These are phyloP conservation scores for Oenanthe melanoleuca DNA, from an alignment of 2,113 vertebrate species.

Conservation along the genomic window DNA sequence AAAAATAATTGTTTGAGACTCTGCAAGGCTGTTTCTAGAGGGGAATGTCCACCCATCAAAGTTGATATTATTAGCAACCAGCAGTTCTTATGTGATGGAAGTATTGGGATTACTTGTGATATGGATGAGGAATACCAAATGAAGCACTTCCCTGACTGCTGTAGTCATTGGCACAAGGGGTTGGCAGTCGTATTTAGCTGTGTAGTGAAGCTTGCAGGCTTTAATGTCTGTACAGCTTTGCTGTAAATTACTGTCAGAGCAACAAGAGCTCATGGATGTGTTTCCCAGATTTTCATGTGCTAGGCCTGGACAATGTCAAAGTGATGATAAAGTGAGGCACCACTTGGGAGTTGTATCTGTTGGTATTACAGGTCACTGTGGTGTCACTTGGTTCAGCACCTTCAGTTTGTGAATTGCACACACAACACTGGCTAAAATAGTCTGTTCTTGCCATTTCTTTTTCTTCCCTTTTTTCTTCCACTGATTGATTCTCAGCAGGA, in stretches of 20 bases:
- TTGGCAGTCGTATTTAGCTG: fast-evolving
- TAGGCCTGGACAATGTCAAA: background rate
- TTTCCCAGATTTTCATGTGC: background rate
- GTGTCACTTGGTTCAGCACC: background rate
- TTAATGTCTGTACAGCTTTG: background rate
- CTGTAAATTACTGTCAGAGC: background rate
- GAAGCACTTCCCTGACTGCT: background rate
- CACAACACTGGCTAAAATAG: background rate
- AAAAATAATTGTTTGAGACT: background rate
- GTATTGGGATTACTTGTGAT: background rate
- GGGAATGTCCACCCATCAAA: background rate
- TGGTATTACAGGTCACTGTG: background rate
- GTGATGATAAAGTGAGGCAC: background rate
- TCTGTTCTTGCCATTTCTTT: background rate
- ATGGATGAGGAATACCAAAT: background rate
- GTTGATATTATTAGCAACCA: background rate
- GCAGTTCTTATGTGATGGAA: background rate
- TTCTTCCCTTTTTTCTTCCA: background rate
- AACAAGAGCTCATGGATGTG: background rate
- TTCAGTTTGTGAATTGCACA: background rate
- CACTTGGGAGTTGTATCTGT: background rate
- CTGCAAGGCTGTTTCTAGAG: background rate
- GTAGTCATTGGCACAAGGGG: background rate
- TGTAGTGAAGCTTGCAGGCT: background rate
- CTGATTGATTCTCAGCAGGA: background rate